These are phyloP conservation scores for Macrotrachela quadricornifera DNA, from an alignment of 1,140 invertebrate species.

Conservation along the genomic window DNA sequence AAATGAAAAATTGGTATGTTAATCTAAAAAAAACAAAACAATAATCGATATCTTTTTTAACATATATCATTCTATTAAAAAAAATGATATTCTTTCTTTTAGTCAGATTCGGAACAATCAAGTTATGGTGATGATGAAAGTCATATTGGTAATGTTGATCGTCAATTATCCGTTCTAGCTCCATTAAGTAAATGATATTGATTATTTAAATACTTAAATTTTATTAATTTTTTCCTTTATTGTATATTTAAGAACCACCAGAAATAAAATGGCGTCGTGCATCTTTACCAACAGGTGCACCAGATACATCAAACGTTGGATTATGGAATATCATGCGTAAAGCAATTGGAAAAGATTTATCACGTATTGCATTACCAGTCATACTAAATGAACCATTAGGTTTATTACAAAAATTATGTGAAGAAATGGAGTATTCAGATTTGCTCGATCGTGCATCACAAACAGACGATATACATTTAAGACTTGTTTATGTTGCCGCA, in stretches of 20 bases:
- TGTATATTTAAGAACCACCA: neutral
- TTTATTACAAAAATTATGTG: slow-evolving; percentile 26
- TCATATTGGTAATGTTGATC: too few species aligned
- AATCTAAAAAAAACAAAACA: too few species aligned
- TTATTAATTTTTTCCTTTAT: neutral
- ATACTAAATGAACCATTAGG: slow-evolving; percentile 29
- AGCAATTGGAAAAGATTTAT: slow-evolving; percentile 44
- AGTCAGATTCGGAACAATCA: too few species aligned
- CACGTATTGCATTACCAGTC: slow-evolving; percentile 29
- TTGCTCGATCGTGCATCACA: slow-evolving; percentile 23
- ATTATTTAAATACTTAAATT: neutral
- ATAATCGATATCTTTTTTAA: too few species aligned
- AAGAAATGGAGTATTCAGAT: slow-evolving; percentile 30
- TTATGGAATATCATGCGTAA: slow-evolving; percentile 57
- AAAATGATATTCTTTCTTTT: too few species aligned
- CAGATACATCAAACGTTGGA: slow-evolving; percentile 48
- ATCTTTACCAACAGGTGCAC: slow-evolving; percentile 45
- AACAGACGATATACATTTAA: slow-evolving; percentile 22
- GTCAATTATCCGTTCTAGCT: too few species aligned
- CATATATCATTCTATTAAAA: too few species aligned
- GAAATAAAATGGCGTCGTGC: slow-evolving; percentile 43
- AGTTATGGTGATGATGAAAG: too few species aligned
- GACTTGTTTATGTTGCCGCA: slow-evolving; percentile 41
- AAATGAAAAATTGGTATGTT: too few species aligned
- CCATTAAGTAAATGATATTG: neutral